Base-by-base conservation (phyloP, 2,888 invertebrate species). In the Azorinus chamasolen region DNA sequence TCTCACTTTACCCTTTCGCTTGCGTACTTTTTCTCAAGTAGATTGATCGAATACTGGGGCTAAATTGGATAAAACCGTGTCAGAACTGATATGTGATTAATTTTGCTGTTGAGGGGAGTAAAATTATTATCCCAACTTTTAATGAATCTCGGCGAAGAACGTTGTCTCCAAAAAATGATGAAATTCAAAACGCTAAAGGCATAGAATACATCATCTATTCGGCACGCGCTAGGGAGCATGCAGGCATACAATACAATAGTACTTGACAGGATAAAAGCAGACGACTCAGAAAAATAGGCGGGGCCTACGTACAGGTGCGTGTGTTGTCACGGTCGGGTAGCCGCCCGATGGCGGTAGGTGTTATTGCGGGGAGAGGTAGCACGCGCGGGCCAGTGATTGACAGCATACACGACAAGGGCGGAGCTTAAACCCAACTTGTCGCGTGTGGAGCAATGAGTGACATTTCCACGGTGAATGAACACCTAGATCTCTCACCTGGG, bases 161-260 rank as follows among this genome's bases (percentile, higher is more conserved):
- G 32, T 46, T 77, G 81, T 77, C 81, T 81, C 74, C 81, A 14
- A 22, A 51, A 69, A 77, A 77, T 61, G 77, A 68, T 74, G 77
- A 78, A 81, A 81, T 78, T 78, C 58, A 76, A 80, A 80, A 76
- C 80, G 80, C 76, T 76, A 63, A 53, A 53, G 80, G 76, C 73
- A 55, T 50, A 70, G 55, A 68, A 73, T 74, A 80, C 73, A 76
- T 77, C 80, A 77, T 70, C 63, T 77, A 58, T 54, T 16, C 66
- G 77, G 81, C 81, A 78, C 78, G 75, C 81, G 81, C 64, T 77
- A 61, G 51, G 81, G 50, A 74, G 66, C 77, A 73, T 62, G 75
- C 64, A 59, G 46, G 24, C n/a, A 53, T 63, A 68, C 63, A 73
- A 68, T 64, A 62, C 62, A 43, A 59, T 46, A 51, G 59, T 37